These are phyloP conservation scores for Trichomycterus rosablanca DNA, from an alignment of 2,113 vertebrate species.

Conservation along the genomic window DNA sequence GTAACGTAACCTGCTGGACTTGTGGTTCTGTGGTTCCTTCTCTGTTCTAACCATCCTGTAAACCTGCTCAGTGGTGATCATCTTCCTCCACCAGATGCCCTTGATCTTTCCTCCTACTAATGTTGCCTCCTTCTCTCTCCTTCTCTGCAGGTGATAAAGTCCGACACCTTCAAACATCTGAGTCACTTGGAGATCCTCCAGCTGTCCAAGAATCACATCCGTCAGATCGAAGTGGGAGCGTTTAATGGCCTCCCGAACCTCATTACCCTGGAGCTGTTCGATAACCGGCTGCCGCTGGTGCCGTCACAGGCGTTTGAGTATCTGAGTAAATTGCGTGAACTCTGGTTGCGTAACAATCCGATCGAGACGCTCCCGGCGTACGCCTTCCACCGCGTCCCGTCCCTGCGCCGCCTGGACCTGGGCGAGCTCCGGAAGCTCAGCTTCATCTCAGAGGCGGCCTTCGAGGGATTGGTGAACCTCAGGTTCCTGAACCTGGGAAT, in stretches of 20 bases:
- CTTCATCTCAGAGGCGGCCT: slow-evolving; percentile 94
- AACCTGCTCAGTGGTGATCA: no score
- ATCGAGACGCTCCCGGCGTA: slow-evolving; percentile 92
- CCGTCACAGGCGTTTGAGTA: slow-evolving; percentile 96
- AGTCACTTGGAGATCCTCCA: slow-evolving; percentile 95
- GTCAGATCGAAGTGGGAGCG: slow-evolving; percentile 92
- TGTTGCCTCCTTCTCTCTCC: slow-evolving; percentile 37
- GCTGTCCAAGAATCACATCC: slow-evolving; percentile 90
- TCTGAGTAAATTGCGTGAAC: slow-evolving; percentile 90
- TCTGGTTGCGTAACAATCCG: slow-evolving; percentile 94
- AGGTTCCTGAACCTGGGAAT: slow-evolving; percentile 94
- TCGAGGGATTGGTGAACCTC: slow-evolving; percentile 90
- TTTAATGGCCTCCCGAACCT: slow-evolving; percentile 96
- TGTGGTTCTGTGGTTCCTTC: no score
- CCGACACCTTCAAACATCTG: slow-evolving; percentile 94
- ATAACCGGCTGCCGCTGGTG: slow-evolving; percentile 90
- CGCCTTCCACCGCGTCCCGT: slow-evolving; percentile 94
- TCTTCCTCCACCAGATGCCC: no score
- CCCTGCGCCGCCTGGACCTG: slow-evolving; percentile 84
- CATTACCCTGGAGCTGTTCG: slow-evolving; percentile 94
- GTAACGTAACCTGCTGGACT: no score
- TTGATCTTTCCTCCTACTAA: no score
- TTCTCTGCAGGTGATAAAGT: slow-evolving; percentile 78
- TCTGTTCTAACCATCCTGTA: no score
- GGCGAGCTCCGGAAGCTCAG: slow-evolving; percentile 89